Evolutionary conservation across 2,113 vertebrate species (phyloP).

Genomic region (Trematomus loennbergii): DNA sequence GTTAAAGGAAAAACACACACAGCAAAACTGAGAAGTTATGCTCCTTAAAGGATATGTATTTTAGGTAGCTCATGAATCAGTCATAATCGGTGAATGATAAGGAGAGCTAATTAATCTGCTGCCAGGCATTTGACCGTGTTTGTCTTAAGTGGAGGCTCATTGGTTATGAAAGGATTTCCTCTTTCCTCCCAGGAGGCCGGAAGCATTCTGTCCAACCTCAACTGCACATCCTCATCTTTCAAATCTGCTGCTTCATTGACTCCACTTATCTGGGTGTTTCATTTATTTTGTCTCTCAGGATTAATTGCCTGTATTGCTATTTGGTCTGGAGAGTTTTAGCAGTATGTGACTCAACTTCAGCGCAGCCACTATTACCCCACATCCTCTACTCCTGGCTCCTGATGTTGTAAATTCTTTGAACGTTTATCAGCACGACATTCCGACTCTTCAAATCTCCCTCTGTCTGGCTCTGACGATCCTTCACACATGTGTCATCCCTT

Average conservation of each 20-base stretch:
- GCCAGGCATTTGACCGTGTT: slow-evolving; percentile 22
- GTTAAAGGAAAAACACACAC: not conserved
- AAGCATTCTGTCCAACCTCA: slow-evolving; percentile 35
- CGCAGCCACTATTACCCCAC: slow-evolving; percentile 49
- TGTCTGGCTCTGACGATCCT: slow-evolving; percentile 31
- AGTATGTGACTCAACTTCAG: slow-evolving; percentile 53
- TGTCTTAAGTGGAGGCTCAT: slow-evolving; percentile 31
- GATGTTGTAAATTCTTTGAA: slow-evolving; percentile 67
- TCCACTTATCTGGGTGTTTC: slow-evolving; percentile 46
- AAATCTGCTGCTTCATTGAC: slow-evolving; percentile 49
- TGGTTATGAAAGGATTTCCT: slow-evolving; percentile 62
- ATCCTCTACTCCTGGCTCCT: slow-evolving; percentile 34
- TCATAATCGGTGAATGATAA: not conserved
- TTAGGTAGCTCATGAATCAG: not conserved
- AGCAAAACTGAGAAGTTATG: not conserved
- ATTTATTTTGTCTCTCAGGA: slow-evolving; percentile 34
- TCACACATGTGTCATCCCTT: slow-evolving; percentile 55
- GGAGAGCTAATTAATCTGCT: slow-evolving; percentile 23
- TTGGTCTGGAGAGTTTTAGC: slow-evolving; percentile 37
- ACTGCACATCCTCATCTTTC: slow-evolving; percentile 43
- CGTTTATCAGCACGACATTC: slow-evolving; percentile 58
- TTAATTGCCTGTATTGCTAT: slow-evolving; percentile 24
- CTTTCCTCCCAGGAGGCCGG: slow-evolving; percentile 48
- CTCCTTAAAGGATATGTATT: not conserved
- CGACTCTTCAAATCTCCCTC: slow-evolving; percentile 29